A percentile compares a stretch with the other conserved stretches of the same genome.
These are phyloP conservation scores for Oreochromis mossambicus DNA, from an alignment of 2,797 vertebrate species.

Conservation along the genomic window DNA sequence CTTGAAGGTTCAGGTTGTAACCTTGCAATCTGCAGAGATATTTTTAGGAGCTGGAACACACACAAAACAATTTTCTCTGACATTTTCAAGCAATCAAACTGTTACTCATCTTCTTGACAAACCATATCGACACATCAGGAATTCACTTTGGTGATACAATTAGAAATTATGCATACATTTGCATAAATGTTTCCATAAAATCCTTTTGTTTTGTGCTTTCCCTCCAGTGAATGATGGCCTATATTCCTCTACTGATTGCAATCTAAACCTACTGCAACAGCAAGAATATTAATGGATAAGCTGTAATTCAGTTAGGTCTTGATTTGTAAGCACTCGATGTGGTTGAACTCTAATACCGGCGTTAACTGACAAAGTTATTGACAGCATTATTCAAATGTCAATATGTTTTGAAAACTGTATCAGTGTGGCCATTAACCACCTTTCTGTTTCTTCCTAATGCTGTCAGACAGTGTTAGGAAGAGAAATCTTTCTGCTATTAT, in stretches of 20 bases:
- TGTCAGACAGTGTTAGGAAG: not conserved
- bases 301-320: constrained; percentile 13
- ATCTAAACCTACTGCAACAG: constrained; percentile 28
- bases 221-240: constrained; percentile 64
- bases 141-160: constrained; percentile 45
- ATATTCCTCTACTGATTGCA: constrained; percentile 55
- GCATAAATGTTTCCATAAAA: constrained; percentile 64
- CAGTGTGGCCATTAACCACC: not conserved
- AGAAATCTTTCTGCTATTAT: not conserved
- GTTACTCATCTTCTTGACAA: constrained; percentile 17
- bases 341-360: constrained; percentile 15
- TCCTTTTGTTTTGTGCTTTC: constrained; percentile 48
- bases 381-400: constrained; percentile 24
- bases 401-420: constrained; percentile 1
- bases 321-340: not conserved
- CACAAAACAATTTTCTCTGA: constrained; percentile 32
- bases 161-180: constrained; percentile 59
- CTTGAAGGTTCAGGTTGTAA: constrained; percentile 12
- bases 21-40: not conserved
- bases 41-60: not conserved
- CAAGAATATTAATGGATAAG: constrained; percentile 18
- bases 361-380: constrained; percentile 28
- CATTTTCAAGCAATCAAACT: constrained; percentile 50
- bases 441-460: not conserved
- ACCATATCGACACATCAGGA: constrained; percentile 34